Conservation (phyloP, 2,113 vertebrate species). For the Megaceryle maxima region DNA sequence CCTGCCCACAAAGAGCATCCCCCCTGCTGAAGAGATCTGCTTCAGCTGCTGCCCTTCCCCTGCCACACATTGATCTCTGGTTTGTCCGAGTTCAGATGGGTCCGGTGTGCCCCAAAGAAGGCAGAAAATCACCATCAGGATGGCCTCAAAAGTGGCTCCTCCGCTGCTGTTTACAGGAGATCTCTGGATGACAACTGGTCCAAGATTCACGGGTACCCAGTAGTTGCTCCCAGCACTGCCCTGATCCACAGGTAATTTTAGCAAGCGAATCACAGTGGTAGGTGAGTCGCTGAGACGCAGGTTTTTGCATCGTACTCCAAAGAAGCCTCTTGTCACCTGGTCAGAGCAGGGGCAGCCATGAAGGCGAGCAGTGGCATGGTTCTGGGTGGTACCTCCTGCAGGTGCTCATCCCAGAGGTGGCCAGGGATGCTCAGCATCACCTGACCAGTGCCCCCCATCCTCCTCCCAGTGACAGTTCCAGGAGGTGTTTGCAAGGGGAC, state of each 20-base stretch:
- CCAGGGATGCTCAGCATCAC: not conserved
- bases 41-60: not conserved
- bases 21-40: not conserved
- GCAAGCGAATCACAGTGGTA: not conserved
- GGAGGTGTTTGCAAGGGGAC: not conserved
- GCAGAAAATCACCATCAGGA: no score
- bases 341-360: not conserved
- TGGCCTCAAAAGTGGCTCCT: not conserved
- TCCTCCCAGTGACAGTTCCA: rapidly evolving
- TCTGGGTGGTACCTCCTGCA: not conserved
- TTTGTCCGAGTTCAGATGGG: not conserved
- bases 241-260: not conserved
- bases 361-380: rapidly evolving
- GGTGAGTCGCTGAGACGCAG: not conserved
- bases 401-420: not conserved
- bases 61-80: not conserved
- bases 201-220: not conserved
- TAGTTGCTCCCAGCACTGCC: not conserved
- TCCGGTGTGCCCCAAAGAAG: not conserved
- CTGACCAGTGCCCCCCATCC: rapidly evolving
- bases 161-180: rapidly evolving
- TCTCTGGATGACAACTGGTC: not conserved
- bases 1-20: not conserved
- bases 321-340: not conserved
- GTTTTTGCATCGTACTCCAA: not conserved